phyloP scores from a whole-genome alignment of 1,140 invertebrate species.

The Cydia pomonella region DNA sequence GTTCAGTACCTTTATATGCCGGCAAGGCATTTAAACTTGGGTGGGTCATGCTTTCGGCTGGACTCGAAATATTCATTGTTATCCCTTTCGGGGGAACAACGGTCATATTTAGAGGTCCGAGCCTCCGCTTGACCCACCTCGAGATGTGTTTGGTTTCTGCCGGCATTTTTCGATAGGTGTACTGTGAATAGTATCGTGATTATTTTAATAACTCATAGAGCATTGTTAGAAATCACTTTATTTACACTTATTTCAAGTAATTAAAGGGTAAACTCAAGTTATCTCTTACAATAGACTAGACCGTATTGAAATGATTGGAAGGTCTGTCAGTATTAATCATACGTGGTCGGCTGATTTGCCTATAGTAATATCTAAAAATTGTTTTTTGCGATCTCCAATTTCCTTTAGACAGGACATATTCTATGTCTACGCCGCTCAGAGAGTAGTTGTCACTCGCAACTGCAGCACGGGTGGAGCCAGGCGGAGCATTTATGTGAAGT shows the following conservation, averaged over 20 bases:
- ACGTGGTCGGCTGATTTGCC: not conserved
- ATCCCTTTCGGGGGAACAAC: constrained; percentile 34
- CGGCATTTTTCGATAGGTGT: no score
- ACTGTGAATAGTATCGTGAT: no score
- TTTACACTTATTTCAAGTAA: no score
- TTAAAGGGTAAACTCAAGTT: no score
- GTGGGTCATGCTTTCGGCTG: constrained; percentile 26
- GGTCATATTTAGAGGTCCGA: constrained; percentile 11
- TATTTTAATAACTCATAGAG: no score
- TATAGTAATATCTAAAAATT: constrained; percentile 42
- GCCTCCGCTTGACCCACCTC: constrained; percentile 5
- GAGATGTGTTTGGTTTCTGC: not conserved
- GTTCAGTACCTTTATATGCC: no score
- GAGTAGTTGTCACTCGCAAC: constrained; percentile 37
- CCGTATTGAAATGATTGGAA: no score
- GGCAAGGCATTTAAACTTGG: not conserved
- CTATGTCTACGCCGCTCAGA: constrained; percentile 14
- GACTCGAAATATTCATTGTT: constrained; percentile 32
- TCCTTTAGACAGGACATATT: constrained; percentile 36
- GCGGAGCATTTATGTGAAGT: constrained; percentile 37
- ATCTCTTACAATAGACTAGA: no score
- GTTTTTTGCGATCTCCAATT: constrained; percentile 39
- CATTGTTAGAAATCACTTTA: no score
- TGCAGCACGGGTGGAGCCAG: constrained; percentile 43
- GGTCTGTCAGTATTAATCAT: no score